phyloP scores from a whole-genome alignment of 2,113 vertebrate species.

The Dicerorhinus sumatrensis region DNA sequence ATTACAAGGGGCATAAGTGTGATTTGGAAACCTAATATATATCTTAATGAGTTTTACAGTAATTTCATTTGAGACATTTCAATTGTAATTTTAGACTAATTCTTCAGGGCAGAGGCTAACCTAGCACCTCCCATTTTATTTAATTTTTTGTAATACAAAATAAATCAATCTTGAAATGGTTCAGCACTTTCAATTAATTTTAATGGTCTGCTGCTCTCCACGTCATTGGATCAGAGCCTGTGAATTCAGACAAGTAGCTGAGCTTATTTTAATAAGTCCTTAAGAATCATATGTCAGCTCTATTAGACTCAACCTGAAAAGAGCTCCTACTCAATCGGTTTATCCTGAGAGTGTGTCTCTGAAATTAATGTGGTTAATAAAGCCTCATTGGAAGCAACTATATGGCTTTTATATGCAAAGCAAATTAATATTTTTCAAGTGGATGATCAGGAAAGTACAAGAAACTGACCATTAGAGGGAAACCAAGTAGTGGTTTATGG shows the following conservation, averaged over 20 bases:
- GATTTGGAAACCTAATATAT: neutral
- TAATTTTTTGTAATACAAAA: slow-evolving; percentile 74
- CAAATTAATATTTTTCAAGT: slow-evolving; percentile 27
- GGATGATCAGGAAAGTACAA: neutral
- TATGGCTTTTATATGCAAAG: slow-evolving; percentile 52
- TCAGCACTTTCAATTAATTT: slow-evolving; percentile 83
- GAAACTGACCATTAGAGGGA: neutral
- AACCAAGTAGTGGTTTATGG: neutral
- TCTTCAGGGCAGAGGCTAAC: slow-evolving; percentile 63
- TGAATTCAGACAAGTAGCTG: slow-evolving; percentile 49
- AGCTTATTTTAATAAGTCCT: slow-evolving; percentile 62
- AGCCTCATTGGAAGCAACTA: slow-evolving; percentile 7
- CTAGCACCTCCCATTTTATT: slow-evolving; percentile 58
- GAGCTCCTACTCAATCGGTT: neutral
- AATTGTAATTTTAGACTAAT: slow-evolving; percentile 55
- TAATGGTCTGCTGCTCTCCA: slow-evolving; percentile 73
- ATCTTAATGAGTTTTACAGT: slow-evolving; percentile 27
- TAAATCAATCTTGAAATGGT: slow-evolving; percentile 77
- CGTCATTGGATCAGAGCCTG: slow-evolving; percentile 74
- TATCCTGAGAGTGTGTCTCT: neutral
- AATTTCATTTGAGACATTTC: slow-evolving; percentile 62
- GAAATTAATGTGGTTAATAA: slow-evolving; percentile 57
- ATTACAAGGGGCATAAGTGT: neutral
- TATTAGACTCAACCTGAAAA: slow-evolving; percentile 28
- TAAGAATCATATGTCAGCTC: neutral